Evolutionary conservation across 2,888 invertebrate species (phyloP).

Genomic region (Autographa pulchrina): DNA sequence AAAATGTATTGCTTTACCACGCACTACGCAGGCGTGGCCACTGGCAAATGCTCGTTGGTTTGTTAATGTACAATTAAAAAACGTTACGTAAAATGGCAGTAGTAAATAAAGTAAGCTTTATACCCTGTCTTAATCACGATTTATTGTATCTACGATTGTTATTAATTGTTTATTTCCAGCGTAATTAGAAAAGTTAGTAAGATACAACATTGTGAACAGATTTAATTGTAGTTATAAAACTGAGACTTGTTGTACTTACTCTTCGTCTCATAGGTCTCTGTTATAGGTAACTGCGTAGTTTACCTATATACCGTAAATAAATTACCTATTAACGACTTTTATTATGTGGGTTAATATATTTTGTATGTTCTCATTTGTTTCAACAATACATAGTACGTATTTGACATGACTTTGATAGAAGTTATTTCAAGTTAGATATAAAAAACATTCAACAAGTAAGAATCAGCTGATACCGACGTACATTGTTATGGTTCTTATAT

Average conservation of each 20-base stretch:
- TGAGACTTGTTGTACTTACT: neutral
- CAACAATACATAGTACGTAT: neutral
- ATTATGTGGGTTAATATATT: conserved; percentile 17
- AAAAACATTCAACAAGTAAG: conserved; percentile 2
- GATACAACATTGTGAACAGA: neutral
- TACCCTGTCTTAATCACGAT: neutral
- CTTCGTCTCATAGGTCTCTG: neutral
- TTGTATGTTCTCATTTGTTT: neutral
- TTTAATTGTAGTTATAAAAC: neutral
- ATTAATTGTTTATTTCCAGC: conserved; percentile 1
- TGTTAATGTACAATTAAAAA: neutral
- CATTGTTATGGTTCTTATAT: conserved; percentile 1
- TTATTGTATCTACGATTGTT: conserved; percentile 1
- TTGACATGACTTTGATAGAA: neutral
- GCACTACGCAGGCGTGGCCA: neutral
- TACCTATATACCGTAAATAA: neutral
- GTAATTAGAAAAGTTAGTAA: neutral
- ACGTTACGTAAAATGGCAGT: neutral
- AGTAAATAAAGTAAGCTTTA: neutral
- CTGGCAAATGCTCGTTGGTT: neutral
- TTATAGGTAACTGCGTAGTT: neutral
- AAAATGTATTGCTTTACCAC: neutral
- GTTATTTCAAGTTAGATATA: no score
- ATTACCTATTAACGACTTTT: conserved; percentile 6
- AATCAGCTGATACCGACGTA: neutral